Conservation (phyloP, 2,888 invertebrate species). For the Eristalinus sepulchralis region DNA sequence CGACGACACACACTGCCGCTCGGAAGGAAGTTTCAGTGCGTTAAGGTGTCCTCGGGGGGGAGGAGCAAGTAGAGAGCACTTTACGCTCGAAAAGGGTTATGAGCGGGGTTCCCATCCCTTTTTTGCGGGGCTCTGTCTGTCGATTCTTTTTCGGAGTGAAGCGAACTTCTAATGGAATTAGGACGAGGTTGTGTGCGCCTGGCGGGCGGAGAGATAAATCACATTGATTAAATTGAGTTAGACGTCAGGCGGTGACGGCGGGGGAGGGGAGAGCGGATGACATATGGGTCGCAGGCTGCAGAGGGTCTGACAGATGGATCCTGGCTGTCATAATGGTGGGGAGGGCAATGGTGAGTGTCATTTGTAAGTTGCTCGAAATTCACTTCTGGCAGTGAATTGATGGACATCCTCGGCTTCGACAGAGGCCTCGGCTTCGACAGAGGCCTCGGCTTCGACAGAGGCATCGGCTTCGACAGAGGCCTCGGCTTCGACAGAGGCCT, state of each 20-base stretch:
- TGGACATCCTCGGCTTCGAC: background rate
- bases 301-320: constrained; percentile 8
- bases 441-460: too few species aligned
- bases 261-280: background rate
- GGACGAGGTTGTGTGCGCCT: constrained; percentile 27
- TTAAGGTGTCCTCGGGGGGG: constrained; percentile 57
- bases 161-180: constrained; percentile 60
- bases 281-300: constrained; percentile 38
- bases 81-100: constrained; percentile 62
- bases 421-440: too few species aligned
- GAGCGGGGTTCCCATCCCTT: constrained; percentile 7
- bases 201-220: constrained; percentile 40
- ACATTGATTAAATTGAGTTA: constrained; percentile 67
- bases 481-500: too few species aligned
- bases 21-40: constrained; percentile 9
- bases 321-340: constrained; percentile 27
- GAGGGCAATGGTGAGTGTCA: background rate
- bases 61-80: constrained; percentile 32
- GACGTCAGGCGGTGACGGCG: constrained; percentile 19
- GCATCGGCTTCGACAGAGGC: too few species aligned
- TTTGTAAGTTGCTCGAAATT: background rate
- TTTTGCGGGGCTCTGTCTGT: background rate
- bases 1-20: background rate
- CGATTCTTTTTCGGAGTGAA: background rate
- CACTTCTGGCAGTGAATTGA: background rate